A percentile compares a stretch with the other conserved stretches of the same genome.
Conservation (phyloP, 2,797 vertebrate species). For the Taeniopygia guttata region DNA sequence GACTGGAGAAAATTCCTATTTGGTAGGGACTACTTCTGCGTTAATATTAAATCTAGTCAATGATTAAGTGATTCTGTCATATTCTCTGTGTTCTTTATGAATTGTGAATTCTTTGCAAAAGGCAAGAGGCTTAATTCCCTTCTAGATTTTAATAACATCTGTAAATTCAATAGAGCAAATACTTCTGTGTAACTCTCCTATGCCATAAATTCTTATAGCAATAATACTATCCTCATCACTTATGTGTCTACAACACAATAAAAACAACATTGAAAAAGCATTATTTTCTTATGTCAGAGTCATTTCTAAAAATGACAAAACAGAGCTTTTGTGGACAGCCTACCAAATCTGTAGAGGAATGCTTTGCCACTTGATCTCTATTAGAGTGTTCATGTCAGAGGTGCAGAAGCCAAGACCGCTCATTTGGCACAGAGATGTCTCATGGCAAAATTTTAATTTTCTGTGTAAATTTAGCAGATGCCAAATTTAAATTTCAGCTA, state of each 20-base stretch:
- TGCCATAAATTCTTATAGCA: background rate
- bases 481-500: background rate
- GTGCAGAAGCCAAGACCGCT: background rate
- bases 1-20: background rate
- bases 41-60: background rate
- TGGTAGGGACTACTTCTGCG: background rate
- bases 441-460: background rate
- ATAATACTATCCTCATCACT: background rate
- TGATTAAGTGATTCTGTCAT: background rate
- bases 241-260: background rate
- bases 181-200: background rate
- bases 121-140: background rate
- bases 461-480: background rate
- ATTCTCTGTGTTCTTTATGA: background rate
- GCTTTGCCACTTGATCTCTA: background rate
- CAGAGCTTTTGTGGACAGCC: background rate
- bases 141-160: background rate
- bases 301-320: background rate
- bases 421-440: background rate
- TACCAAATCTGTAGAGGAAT: background rate
- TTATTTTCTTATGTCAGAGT: background rate
- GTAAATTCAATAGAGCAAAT: background rate
- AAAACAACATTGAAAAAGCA: background rate
- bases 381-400: background rate
- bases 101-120: background rate